phyloP scores from a whole-genome alignment of 2,113 vertebrate species.

The Melanerpes formicivorus region DNA sequence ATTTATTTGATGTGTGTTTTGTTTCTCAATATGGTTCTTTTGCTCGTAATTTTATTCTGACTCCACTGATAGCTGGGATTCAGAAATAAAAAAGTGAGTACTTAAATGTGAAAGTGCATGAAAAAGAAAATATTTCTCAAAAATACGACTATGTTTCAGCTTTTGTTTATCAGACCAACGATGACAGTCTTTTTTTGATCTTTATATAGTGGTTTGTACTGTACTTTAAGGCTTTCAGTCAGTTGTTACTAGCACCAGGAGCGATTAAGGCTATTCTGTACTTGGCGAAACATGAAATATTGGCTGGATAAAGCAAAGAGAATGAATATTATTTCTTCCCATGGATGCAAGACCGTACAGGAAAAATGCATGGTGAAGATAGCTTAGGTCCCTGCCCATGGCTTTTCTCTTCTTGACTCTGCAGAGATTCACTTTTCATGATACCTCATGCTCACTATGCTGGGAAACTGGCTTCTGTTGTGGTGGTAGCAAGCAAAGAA shows the following conservation, averaged over 20 bases:
- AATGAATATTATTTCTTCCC: neutral
- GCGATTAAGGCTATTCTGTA: neutral
- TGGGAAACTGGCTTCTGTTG: neutral
- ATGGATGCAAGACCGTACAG: neutral
- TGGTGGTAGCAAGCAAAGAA: neutral
- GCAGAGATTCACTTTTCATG: neutral
- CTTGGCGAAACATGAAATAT: neutral
- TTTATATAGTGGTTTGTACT: neutral
- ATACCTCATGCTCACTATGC: neutral
- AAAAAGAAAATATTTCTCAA: neutral
- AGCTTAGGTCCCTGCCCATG: neutral
- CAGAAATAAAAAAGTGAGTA: neutral
- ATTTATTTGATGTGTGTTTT: conserved; percentile 52
- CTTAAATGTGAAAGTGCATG: neutral
- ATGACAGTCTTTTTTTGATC: neutral
- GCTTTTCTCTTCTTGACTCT: neutral
- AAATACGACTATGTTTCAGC: neutral
- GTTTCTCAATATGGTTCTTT: conserved; percentile 48
- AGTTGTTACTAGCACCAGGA: too few relatives aligned
- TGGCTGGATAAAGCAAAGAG: neutral
- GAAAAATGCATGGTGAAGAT: neutral
- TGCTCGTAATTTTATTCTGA: conserved; percentile 28
- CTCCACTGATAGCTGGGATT: conserved; percentile 14
- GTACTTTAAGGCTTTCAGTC: too few relatives aligned
- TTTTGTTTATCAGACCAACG: neutral